Evolutionary conservation across 2,888 invertebrate species (phyloP).

Genomic region (Tolmerus cingulatus): DNA sequence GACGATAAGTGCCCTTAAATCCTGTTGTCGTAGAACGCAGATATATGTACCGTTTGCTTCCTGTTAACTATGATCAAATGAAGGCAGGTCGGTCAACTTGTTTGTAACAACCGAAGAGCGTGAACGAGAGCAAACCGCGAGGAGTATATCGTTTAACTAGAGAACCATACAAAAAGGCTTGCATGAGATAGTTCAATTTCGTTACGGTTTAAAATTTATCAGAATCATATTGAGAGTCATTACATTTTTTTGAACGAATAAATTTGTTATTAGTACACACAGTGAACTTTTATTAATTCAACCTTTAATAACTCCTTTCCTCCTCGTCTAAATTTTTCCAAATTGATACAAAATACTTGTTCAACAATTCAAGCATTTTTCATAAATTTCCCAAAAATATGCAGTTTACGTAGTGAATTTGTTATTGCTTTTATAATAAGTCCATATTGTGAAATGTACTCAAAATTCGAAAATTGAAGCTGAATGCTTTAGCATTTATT

Average conservation of each 20-base stretch:
- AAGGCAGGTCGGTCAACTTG: not conserved
- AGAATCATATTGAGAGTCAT: constrained; percentile 18
- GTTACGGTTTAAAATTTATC: constrained; percentile 14
- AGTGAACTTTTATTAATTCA: not conserved
- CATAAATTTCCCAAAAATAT: too few species aligned
- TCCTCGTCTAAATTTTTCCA: too few species aligned
- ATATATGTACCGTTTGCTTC: constrained; percentile 9
- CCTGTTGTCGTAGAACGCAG: constrained; percentile 28
- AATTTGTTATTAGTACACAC: constrained; percentile 15
- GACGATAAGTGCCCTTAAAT: constrained; percentile 37
- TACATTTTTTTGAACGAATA: constrained; percentile 19
- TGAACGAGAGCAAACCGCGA: not conserved
- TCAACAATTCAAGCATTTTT: not conserved
- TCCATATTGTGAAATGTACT: not conserved
- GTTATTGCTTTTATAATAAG: not conserved
- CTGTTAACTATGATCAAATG: constrained; percentile 8
- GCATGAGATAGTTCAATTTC: constrained; percentile 22
- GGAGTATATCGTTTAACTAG: constrained; percentile 6
- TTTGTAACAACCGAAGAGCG: constrained; percentile 20
- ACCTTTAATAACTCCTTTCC: not conserved
- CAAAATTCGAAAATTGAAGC: not conserved
- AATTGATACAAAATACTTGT: not conserved
- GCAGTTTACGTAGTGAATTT: too few species aligned
- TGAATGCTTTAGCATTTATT: not conserved
- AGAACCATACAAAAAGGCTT: constrained; percentile 5